Percentiles rank a stretch among this genome's conserved stretches.
Conservation (phyloP, 1,140 invertebrate species). For the Formica selysi region DNA sequence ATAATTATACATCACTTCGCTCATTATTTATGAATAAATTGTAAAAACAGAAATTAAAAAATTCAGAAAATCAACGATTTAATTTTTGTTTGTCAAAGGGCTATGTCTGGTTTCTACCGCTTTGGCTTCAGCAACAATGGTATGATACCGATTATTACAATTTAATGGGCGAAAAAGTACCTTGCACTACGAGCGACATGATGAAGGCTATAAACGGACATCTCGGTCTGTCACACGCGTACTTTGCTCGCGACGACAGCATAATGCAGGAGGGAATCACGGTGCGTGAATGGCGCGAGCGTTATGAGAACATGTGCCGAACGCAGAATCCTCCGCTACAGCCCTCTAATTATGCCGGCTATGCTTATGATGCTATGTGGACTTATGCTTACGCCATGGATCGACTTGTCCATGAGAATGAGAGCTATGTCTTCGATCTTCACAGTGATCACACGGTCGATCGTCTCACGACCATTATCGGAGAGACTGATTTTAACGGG, state of each 20-base stretch:
- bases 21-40: not conserved
- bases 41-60: conserved; percentile 1
- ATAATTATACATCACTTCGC: conserved; percentile 30
- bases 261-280: conserved; percentile 90
- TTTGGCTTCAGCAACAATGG: conserved; percentile 90
- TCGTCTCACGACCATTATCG: conserved; percentile 87
- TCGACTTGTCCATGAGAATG: conserved; percentile 87
- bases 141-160: conserved; percentile 90
- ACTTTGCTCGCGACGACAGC: conserved; percentile 88
- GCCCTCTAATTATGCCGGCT: conserved; percentile 90
- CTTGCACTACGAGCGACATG: conserved; percentile 90
- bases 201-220: conserved; percentile 92
- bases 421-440: conserved; percentile 81
- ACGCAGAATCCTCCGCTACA: conserved; percentile 37
- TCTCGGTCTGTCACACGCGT: conserved; percentile 90
- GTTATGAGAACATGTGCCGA: conserved; percentile 82
- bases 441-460: conserved; percentile 82
- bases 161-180: conserved; percentile 84
- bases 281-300: conserved; percentile 87
- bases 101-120: conserved; percentile 94
- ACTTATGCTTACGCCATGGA: conserved; percentile 92
- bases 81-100: conserved; percentile 85
- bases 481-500: conserved; percentile 90
- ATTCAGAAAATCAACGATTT: not conserved
- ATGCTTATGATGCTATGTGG: conserved; percentile 95